Evolutionary conservation across 2,113 vertebrate species (phyloP), one percentile per base, ranked within the genome.

Genomic region (Salvelinus alpinus): DNA sequence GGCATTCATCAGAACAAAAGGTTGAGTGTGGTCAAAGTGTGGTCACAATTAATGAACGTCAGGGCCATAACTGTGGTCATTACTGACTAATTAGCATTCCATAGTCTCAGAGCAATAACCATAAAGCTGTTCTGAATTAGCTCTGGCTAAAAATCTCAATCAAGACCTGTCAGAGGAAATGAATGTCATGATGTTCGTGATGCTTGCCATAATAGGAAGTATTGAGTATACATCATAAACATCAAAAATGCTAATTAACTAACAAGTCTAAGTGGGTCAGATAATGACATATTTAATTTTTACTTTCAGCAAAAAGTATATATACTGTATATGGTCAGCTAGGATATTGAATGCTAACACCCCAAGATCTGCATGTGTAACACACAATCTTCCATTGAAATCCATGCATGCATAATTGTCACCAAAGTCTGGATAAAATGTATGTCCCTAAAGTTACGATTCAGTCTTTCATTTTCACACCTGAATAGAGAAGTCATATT

Each of bases 71-170:
- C 82, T 78, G 80, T 74, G 64, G 70, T 72, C 51, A 71, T 85
- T 84, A 76, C 80, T 79, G 80, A 87, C 73, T 82, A 82, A 82
- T 87, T 83, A 85, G 77, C 76, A 78, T 85, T 76, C 84, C 73
- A 80, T 86, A 76, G 80, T 87, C 85, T 80, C 77, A 44, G 16
- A 64, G 72, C 54, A 79, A 66, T 9, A 71, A 48, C 29, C 74
- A 84, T 81, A 88, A 77, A 76, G 80, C 76, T 78, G 54, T 75
- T 74, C 70, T 79, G 85, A 82, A 64, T 84, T 85, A 82, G 66
- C 24, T 73, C 68, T 27, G 69, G 64, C 68, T 13, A 25, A 16
- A 78, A 75, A 74, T 80, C 74, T 73, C 75, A 9, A 48, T 75
- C 72, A 60, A 68, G 68, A 31, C n/a, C 5, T 12, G 70, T 60